phyloP scores from a whole-genome alignment of 2,113 vertebrate species.

The Corapipo altera region DNA sequence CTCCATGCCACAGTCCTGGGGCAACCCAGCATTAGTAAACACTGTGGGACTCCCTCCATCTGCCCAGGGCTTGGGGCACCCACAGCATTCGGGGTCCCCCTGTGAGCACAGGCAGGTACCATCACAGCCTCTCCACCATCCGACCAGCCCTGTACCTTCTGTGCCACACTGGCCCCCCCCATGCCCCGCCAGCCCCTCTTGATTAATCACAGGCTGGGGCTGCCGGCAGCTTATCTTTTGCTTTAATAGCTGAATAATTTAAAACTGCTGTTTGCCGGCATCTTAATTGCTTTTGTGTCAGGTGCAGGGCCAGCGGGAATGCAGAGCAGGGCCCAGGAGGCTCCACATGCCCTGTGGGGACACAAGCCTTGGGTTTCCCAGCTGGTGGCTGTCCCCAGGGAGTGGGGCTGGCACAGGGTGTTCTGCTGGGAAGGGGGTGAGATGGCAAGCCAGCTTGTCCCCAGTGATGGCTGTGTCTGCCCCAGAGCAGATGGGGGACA shows the following conservation, averaged over 20 bases:
- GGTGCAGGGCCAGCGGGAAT: slow-evolving; percentile 57
- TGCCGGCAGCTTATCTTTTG: slow-evolving; percentile 74
- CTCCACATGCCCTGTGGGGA: fast-evolving
- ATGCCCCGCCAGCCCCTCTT: background rate
- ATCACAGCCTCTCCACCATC: background rate
- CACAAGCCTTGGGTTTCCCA: background rate
- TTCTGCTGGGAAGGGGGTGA: background rate
- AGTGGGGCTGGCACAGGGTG: background rate
- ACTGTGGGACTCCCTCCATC: fast-evolving
- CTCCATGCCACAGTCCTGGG: fast-evolving
- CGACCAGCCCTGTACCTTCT: fast-evolving
- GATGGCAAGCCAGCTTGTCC: background rate
- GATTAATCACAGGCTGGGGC: slow-evolving; percentile 75
- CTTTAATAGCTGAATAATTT: slow-evolving; percentile 81
- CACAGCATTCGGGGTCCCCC: background rate
- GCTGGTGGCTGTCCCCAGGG: background rate
- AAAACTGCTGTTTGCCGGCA: slow-evolving; percentile 57
- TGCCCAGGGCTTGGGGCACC: background rate
- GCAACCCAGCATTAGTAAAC: background rate
- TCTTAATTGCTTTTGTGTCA: slow-evolving; percentile 79
- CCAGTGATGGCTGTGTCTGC: background rate
- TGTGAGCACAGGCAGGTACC: background rate
- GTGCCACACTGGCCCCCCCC: background rate
- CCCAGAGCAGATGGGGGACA: background rate
- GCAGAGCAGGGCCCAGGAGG: slow-evolving; percentile 34